Evolutionary conservation across 2,113 vertebrate species (phyloP).

Genomic region (Pseudorectes ferrugineus): DNA sequence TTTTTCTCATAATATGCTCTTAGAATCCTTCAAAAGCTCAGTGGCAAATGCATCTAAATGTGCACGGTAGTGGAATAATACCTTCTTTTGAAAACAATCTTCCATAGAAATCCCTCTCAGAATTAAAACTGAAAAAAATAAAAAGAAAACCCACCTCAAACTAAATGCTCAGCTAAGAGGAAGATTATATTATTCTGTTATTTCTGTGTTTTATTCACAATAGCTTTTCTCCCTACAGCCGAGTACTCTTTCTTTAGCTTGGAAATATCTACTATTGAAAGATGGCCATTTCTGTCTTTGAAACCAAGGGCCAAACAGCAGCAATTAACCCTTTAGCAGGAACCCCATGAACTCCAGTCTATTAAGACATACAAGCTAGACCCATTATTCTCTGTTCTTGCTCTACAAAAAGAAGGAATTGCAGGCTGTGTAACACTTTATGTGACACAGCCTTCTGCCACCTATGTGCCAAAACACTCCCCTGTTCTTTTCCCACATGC

Average conservation of each 20-base stretch:
- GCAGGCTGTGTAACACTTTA: background rate
- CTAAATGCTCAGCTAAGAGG: background rate
- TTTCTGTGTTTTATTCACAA: background rate
- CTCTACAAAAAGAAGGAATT: background rate
- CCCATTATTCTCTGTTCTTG: background rate
- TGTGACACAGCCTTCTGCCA: background rate
- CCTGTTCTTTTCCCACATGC: background rate
- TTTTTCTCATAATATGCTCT: background rate
- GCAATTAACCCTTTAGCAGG: background rate
- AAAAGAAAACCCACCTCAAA: background rate
- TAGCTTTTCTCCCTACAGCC: background rate
- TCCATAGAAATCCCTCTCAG: background rate
- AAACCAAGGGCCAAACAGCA: background rate
- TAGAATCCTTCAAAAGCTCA: slow-evolving; percentile 4
- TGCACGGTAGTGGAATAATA: background rate
- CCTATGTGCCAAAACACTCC: background rate
- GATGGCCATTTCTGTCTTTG: background rate
- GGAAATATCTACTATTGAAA: background rate
- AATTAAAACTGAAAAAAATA: background rate
- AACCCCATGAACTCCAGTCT: background rate
- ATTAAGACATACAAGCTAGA: background rate
- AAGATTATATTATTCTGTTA: background rate
- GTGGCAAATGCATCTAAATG: background rate
- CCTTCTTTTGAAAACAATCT: background rate
- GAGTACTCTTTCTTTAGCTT: background rate